A percentile compares a stretch with the other conserved stretches of the same genome.
Evolutionary conservation across 2,888 invertebrate genomes (phyloP).

Genomic region (Argyresthia albistria): DNA sequence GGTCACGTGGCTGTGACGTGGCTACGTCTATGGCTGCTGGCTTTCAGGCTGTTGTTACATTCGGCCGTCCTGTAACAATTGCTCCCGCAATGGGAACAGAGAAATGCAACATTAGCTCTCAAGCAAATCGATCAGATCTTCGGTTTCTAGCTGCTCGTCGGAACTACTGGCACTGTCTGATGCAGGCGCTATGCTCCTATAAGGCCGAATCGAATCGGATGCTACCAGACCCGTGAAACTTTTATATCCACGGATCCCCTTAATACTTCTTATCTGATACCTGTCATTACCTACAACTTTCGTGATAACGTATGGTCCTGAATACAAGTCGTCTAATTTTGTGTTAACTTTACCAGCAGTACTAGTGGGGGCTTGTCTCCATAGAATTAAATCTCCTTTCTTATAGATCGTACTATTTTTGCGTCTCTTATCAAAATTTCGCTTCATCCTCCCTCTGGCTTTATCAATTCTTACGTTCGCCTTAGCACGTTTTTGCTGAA

Average conservation of each 20-base stretch:
- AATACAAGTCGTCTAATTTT: conserved; percentile 14
- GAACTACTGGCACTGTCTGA: conserved; percentile 17
- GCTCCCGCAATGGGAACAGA: conserved; percentile 7
- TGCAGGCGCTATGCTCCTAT: conserved; percentile 10
- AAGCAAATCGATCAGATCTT: conserved; percentile 8
- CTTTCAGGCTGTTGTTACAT: neutral
- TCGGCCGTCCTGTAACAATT: conserved; percentile 14
- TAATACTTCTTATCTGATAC: conserved; percentile 18
- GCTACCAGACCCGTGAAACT: conserved; percentile 13
- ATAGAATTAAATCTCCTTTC: conserved; percentile 15
- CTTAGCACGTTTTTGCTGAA: neutral
- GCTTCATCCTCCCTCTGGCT: conserved; percentile 9
- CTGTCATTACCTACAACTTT: conserved; percentile 18
- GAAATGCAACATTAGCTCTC: neutral
- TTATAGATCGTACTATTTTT: conserved; percentile 11
- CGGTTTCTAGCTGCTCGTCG: conserved; percentile 18
- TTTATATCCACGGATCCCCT: conserved; percentile 17
- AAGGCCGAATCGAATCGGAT: conserved; percentile 14
- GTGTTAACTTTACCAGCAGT: conserved; percentile 12
- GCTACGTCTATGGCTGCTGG: neutral
- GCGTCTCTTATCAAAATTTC: conserved; percentile 8
- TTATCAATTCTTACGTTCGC: neutral
- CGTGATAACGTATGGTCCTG: conserved; percentile 8
- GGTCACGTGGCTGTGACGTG: neutral
- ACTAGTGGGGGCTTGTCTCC: conserved; percentile 9